Evolutionary conservation across 2,888 invertebrate species (phyloP), one percentile per base, ranked within the genome.

Genomic region (Patella pellucida): DNA sequence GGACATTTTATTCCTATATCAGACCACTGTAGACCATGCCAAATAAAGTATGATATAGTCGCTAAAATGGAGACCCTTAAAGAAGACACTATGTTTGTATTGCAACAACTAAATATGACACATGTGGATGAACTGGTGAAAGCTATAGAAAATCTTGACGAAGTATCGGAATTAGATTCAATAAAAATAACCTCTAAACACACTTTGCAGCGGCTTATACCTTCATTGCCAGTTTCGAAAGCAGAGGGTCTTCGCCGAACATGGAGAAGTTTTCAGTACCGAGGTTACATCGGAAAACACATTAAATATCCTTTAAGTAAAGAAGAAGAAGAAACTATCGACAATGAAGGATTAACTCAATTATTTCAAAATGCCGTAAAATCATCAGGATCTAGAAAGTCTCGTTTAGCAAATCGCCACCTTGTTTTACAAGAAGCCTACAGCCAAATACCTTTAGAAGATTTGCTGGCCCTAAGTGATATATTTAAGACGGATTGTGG

Each of bases 401-500:
- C n/a, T 5, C 12, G 19, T 15, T 19, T 19, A 62, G 62, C 4
- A 12, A 62, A 62, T 12, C n/a, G 19, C n/a, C n/a, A 19, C 1
- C 62, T 16, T 19, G 62, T 19, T n/a, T 62, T 62, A 62, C n/a
- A 19, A 19, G 62, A 62, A 19, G 62, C 62, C 11, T 62, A 62
- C n/a, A 19, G 62, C 16, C 62, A 62, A 62, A 19, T 62, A 9
- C 62, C 62, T 12, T 62, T 19, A 11, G 19, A 19, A 19, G 62
- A 62, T 62, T 19, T 62, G 16, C 9, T 19, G 19, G 9, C n/a
- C 2, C 12, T 62, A 15, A 62, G 62, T 62, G 62, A 62, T 19
- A 62, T 62, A 62, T 62, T 62, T 62, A n/a, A 62, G 19, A n/a
- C n/a, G 16, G 62, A 62, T 19, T 62, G 62, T 62, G 62, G 19